phyloP scores from a whole-genome alignment of 2,113 vertebrate genomes.

The Colius striatus region DNA sequence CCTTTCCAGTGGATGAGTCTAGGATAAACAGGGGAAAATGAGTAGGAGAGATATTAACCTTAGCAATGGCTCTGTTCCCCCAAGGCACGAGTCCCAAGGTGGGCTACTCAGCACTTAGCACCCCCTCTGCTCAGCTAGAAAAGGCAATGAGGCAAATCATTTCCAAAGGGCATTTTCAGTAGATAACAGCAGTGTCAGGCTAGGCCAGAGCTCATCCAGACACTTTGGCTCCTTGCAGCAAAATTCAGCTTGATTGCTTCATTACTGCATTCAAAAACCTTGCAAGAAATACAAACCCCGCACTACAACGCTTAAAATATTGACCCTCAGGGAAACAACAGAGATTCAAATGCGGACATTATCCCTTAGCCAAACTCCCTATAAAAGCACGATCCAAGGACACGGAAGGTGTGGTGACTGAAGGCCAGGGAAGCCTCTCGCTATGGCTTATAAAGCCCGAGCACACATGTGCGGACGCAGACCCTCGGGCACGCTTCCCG shows the following conservation, averaged over 20 bases:
- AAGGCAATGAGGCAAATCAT: not conserved
- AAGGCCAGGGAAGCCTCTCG: slow-evolving; percentile 59
- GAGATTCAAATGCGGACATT: slow-evolving; percentile 63
- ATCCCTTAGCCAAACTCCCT: slow-evolving; percentile 65
- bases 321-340: slow-evolving; percentile 40
- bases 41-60: not conserved
- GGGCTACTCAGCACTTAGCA: not conserved
- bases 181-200: slow-evolving; percentile 19
- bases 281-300: not conserved
- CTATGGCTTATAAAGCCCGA: slow-evolving; percentile 60
- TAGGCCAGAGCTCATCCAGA: slow-evolving; percentile 48
- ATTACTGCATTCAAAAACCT: slow-evolving; percentile 26
- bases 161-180: slow-evolving; percentile 1
- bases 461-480: slow-evolving; percentile 56
- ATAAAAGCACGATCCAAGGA: slow-evolving; percentile 65
- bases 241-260: slow-evolving; percentile 46
- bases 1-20: fast-evolving
- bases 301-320: slow-evolving; percentile 12
- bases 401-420: slow-evolving; percentile 64
- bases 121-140: not conserved
- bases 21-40: not conserved
- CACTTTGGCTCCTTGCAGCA: slow-evolving; percentile 39
- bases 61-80: not conserved
- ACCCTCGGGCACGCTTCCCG: slow-evolving; percentile 61
- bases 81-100: not conserved